A percentile compares a stretch with the other conserved stretches of the same genome.
phyloP scores from a whole-genome alignment of 2,113 vertebrate genomes.

The Ailuropoda melanoleuca region DNA sequence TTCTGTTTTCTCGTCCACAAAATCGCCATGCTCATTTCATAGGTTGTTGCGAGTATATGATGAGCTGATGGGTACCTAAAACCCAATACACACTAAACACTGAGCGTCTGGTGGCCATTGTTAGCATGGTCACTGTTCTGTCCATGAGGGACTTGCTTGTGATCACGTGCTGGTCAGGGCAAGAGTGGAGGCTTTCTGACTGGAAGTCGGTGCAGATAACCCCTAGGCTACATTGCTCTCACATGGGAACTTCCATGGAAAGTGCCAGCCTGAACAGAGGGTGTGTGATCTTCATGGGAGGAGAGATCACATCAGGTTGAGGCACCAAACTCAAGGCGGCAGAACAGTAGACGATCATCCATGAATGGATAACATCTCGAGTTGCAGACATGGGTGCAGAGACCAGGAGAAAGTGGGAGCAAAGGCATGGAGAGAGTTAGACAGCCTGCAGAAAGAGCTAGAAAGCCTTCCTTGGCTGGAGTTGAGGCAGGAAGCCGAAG shows the following conservation, averaged over 20 bases:
- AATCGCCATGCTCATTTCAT: not conserved
- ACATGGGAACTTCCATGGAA: not conserved
- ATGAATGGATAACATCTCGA: not conserved
- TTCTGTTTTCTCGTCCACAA: not conserved
- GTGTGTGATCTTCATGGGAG: not conserved
- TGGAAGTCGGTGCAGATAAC: not conserved
- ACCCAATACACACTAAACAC: not conserved
- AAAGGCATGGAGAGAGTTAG: not conserved
- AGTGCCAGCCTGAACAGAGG: not conserved
- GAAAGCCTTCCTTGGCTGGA: not conserved
- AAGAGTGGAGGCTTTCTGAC: not conserved
- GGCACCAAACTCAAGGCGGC: not conserved
- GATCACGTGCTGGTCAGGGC: not conserved
- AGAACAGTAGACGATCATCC: not conserved
- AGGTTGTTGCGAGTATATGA: not conserved
- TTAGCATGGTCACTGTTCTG: not conserved
- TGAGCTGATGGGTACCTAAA: not conserved
- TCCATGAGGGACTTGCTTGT: not conserved
- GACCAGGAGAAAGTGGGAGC: not conserved
- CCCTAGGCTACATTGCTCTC: not conserved
- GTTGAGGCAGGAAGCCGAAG: not conserved
- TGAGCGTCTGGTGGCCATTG: rapidly evolving
- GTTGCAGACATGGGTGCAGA: not conserved
- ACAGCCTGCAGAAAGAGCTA: not conserved
- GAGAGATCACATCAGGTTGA: too few relatives aligned